phyloP scores from a whole-genome alignment of 2,888 invertebrate species.

The Sabatieria punctata region DNA sequence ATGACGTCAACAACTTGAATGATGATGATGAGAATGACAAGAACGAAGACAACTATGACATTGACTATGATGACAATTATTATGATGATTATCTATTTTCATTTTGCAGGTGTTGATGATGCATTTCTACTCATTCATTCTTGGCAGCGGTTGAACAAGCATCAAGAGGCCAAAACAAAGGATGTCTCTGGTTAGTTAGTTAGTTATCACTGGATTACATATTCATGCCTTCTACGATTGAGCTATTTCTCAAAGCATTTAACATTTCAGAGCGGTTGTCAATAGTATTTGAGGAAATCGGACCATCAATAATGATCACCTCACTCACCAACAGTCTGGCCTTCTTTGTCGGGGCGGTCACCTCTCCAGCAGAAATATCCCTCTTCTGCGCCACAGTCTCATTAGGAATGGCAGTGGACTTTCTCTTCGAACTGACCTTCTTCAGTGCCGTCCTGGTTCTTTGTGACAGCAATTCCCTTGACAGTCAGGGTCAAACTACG shows the following conservation, averaged over 20 bases:
- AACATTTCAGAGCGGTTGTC: not conserved
- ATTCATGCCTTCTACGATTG: too few relatives aligned
- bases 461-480: not conserved
- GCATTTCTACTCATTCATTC: conserved; percentile 2
- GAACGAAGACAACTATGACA: too few relatives aligned
- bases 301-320: not conserved
- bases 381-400: not conserved
- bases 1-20: too few relatives aligned
- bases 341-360: not conserved
- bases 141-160: not conserved
- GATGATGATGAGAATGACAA: too few relatives aligned
- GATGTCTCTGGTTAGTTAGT: too few relatives aligned
- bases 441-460: not conserved
- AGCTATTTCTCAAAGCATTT: too few relatives aligned
- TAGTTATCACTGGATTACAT: too few relatives aligned
- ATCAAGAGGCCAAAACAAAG: too few relatives aligned
- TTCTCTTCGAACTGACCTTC: not conserved
- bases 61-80: too few relatives aligned
- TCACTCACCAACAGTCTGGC: conserved; percentile 3
- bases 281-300: not conserved
- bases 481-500: not conserved
- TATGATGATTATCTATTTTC: too few relatives aligned
- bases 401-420: not conserved
- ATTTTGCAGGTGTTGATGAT: conserved; percentile 1
- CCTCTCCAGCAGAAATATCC: not conserved